A percentile compares a stretch with the other conserved stretches of the same genome.
phyloP scores from a whole-genome alignment of 1,140 invertebrate genomes.

The Sarcophaga bullata region DNA sequence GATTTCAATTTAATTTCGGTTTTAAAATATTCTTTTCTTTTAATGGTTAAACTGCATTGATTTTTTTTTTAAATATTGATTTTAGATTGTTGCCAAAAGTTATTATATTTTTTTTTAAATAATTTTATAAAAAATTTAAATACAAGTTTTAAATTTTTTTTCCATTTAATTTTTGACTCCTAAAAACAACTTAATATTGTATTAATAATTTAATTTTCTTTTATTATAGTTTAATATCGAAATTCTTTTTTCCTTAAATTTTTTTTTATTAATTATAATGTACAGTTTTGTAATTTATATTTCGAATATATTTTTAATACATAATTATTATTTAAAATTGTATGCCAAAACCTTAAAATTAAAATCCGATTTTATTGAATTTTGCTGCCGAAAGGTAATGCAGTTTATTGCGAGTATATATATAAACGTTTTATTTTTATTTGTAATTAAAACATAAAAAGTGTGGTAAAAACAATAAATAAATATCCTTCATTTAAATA shows the following conservation, averaged over 20 bases:
- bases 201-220: conserved; percentile 30
- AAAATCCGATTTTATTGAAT: conserved; percentile 31
- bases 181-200: conserved; percentile 62
- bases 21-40: conserved; percentile 33
- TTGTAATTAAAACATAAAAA: conserved; percentile 4
- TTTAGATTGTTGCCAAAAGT: conserved; percentile 33
- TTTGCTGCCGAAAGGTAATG: conserved; percentile 45
- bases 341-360: neutral
- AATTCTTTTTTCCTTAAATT: conserved; percentile 34
- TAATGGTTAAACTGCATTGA: conserved; percentile 42
- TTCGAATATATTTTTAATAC: neutral
- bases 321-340: neutral
- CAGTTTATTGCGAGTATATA: conserved; percentile 46
- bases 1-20: neutral
- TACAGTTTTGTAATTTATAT: conserved; percentile 30
- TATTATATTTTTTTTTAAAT: conserved; percentile 14
- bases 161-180: conserved; percentile 55
- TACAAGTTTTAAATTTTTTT: conserved; percentile 42
- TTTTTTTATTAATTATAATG: conserved; percentile 35
- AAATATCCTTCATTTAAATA: neutral
- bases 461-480: neutral
- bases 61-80: conserved; percentile 2
- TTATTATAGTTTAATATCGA: neutral
- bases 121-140: conserved; percentile 26
- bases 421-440: conserved; percentile 29